Conservation (phyloP, 2,888 invertebrate genomes). For the Poecilus cupreus region DNA sequence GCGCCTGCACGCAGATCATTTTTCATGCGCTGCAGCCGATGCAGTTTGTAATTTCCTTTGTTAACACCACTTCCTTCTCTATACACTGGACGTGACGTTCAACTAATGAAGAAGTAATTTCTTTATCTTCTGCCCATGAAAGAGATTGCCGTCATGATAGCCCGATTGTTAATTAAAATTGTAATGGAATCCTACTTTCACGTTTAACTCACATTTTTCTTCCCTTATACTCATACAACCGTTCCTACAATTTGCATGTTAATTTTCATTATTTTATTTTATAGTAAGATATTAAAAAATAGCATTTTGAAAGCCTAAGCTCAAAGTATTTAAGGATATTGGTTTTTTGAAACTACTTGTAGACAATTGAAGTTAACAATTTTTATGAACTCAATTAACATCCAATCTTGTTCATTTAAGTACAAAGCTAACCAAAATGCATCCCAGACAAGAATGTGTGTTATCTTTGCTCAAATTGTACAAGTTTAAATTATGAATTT, state of each 20-base stretch:
- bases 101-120: conserved; percentile 46
- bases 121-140: conserved; percentile 40
- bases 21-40: conserved; percentile 50
- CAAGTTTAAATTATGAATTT: too few relatives aligned
- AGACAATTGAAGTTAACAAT: too few relatives aligned
- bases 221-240: not conserved
- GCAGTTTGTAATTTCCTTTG: conserved; percentile 52
- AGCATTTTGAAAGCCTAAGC: too few relatives aligned
- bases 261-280: not conserved
- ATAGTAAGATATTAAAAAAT: too few relatives aligned
- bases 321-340: too few relatives aligned
- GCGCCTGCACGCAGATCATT: conserved; percentile 50
- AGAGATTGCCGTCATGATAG: conserved; percentile 7
- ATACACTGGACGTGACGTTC: not conserved
- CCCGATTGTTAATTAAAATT: conserved; percentile 9
- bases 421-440: too few relatives aligned
- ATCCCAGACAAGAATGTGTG: too few relatives aligned
- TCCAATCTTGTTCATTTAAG: too few relatives aligned
- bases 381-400: too few relatives aligned
- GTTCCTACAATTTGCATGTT: not conserved
- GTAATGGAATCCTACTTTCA: conserved; percentile 5
- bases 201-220: conserved; percentile 2
- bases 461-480: too few relatives aligned
- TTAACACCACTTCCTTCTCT: conserved; percentile 40
- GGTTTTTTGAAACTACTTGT: too few relatives aligned